A percentile compares a stretch with the other conserved stretches of the same genome.
Conservation (phyloP, 2,797 vertebrate genomes). For the Sebastes paucispinis region DNA sequence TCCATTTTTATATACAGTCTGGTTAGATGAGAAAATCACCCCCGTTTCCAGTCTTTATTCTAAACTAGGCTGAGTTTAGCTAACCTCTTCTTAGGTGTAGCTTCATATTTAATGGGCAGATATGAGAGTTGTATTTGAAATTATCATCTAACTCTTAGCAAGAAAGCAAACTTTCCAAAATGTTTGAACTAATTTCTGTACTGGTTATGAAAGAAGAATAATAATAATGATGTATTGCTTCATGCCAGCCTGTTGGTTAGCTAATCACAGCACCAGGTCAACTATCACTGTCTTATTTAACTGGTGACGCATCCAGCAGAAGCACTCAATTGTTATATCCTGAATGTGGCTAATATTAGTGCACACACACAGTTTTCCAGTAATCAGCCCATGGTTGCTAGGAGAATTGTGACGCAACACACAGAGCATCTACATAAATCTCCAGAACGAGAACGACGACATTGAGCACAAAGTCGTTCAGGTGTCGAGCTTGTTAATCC, state of each 20-base stretch:
- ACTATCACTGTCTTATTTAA: background rate
- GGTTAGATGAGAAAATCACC: too few species aligned
- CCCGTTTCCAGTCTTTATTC: too few species aligned
- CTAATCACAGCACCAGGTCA: background rate
- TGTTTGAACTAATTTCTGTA: background rate
- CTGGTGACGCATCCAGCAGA: background rate
- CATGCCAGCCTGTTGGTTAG: background rate
- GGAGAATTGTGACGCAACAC: background rate
- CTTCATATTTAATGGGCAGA: background rate
- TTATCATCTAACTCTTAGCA: background rate
- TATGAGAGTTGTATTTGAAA: background rate
- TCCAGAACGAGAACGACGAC: background rate
- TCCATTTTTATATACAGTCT: too few species aligned
- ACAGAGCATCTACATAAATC: background rate
- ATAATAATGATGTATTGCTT: background rate
- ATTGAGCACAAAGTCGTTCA: background rate
- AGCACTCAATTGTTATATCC: background rate
- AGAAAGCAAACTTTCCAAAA: background rate
- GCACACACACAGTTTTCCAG: background rate
- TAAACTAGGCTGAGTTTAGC: accelerated
- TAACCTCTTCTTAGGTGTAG: background rate
- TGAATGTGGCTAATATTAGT: conserved; percentile 23
- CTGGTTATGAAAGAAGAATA: background rate
- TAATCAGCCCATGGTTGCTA: background rate
- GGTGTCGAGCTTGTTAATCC: conserved; percentile 31